These are phyloP conservation scores for Clivina fossor DNA, from an alignment of 2,888 invertebrate species.

Conservation along the genomic window DNA sequence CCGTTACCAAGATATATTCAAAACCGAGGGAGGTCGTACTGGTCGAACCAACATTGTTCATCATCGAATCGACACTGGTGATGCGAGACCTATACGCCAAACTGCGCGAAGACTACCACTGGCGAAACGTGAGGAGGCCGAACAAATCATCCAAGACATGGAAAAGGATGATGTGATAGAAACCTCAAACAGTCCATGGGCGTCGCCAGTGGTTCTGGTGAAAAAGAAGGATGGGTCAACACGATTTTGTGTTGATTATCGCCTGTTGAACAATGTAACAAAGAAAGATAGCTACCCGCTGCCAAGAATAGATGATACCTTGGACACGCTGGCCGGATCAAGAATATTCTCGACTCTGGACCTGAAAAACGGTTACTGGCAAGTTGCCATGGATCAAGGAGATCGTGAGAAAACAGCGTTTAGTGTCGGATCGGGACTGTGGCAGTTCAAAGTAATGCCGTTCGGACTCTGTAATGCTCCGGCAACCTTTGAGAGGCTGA, in stretches of 20 bases:
- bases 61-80: too few relatives aligned
- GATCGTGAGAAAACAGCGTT: conserved; percentile 39
- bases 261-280: conserved; percentile 35
- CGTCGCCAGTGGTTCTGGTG: conserved; percentile 45
- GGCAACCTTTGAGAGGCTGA: conserved; percentile 44
- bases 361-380: conserved; percentile 42
- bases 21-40: too few relatives aligned
- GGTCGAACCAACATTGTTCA: too few relatives aligned
- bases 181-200: conserved; percentile 44
- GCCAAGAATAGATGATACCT: conserved; percentile 42
- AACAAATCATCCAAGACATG: too few relatives aligned
- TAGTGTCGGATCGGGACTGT: conserved; percentile 37
- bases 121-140: too few relatives aligned
- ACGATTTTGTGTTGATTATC: conserved; percentile 39
- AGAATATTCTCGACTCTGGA: conserved; percentile 42
- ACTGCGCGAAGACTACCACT: too few relatives aligned
- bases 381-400: conserved; percentile 38
- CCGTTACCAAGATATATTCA: too few relatives aligned
- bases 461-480: conserved; percentile 45
- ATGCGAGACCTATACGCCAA: too few relatives aligned
- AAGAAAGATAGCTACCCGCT: conserved; percentile 35
- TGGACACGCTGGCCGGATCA: conserved; percentile 40
- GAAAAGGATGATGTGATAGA: conserved; percentile 38
- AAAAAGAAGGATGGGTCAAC: conserved; percentile 40
- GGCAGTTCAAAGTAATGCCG: conserved; percentile 39